phyloP scores from a whole-genome alignment of 2,113 vertebrate species.

The Lonchura striata region DNA sequence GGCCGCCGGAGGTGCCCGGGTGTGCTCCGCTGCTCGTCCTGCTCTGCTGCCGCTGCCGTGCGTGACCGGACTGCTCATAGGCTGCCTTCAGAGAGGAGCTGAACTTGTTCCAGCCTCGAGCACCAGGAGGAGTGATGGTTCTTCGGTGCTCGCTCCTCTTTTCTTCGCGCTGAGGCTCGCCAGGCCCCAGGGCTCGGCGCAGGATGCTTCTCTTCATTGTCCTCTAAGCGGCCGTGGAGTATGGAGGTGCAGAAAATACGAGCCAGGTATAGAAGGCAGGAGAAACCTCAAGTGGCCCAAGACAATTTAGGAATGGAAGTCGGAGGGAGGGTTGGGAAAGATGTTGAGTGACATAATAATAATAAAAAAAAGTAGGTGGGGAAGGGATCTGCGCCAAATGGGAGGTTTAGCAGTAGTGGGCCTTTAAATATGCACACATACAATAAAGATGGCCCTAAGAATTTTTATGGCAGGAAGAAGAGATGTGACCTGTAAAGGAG shows the following conservation, averaged over 20 bases:
- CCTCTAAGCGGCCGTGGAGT: not conserved
- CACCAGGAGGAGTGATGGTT: not conserved
- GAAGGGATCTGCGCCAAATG: not conserved
- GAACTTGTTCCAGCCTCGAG: not conserved
- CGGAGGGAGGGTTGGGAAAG: not conserved
- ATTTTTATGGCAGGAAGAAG: not conserved
- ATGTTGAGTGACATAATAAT: not conserved
- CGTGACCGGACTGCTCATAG: not conserved
- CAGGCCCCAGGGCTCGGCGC: fast-evolving
- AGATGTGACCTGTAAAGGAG: not conserved
- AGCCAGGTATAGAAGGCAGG: not conserved
- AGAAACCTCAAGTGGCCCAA: not conserved
- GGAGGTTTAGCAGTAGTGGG: not conserved
- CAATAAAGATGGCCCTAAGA: not conserved
- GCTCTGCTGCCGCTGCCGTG: not conserved
- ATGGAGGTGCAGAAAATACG: not conserved
- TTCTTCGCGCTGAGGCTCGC: not conserved
- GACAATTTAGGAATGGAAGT: not conserved
- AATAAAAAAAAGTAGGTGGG: not conserved
- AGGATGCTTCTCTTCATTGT: not conserved
- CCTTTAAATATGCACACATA: not conserved
- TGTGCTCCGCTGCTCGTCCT: not conserved
- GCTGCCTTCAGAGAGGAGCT: not conserved
- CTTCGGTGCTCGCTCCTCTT: not conserved
- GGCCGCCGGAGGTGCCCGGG: fast-evolving